Base-by-base conservation (phyloP, 2,888 invertebrate genomes). In the Prosopocoilus inquinatus region DNA sequence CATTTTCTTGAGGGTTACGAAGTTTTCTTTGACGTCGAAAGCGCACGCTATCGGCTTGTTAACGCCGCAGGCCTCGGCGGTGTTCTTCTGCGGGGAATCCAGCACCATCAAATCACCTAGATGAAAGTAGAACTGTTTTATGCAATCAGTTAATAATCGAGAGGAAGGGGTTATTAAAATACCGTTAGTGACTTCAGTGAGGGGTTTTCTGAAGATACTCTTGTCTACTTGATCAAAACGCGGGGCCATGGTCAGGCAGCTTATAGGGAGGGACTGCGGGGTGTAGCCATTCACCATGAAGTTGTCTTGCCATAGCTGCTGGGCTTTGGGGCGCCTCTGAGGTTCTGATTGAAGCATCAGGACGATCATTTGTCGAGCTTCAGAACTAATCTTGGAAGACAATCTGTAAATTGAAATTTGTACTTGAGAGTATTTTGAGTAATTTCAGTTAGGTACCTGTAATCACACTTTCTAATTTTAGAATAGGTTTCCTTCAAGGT, bases 401-500 rank as follows among this genome's bases (percentile, higher is more conserved):
- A 89, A 84, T 74, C 86, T 84, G 66, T 1, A 50, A 51, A 55
- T n/a, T n/a, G n/a, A 12, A 46, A 28, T 16, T 36, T 13, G 2
- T 4, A n/a, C n/a, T 36, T 13, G 3, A 28, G 20, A 41, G 12
- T 36, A 11, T 36, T 1, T 32, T 3, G 11, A 46, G 16, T 3
- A 32, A 5, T 2, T 16, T 16, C 20, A 70, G 65, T 55, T 60
- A 67, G 70, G 72, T n/a, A 85, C 84, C 84, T 88, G 74, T 98
- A 99, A 75, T 97, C 94, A 75, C 97, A 98, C 73, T 91, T 90
- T 71, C 93, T 94, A 67, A 99, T 99, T 67, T 91, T 88, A 35
- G 88, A 85, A 75, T 99, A 99, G 0, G 99, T 99, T 72, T 98
- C 97, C 73, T 91, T 94, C 41, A 99, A 83, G 32, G 91, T 91